Percentiles rank a stretch among this genome's conserved stretches.
phyloP scores from a whole-genome alignment of 53 echinoderm and acorn worm genomes.

The Luidia sarsii region DNA sequence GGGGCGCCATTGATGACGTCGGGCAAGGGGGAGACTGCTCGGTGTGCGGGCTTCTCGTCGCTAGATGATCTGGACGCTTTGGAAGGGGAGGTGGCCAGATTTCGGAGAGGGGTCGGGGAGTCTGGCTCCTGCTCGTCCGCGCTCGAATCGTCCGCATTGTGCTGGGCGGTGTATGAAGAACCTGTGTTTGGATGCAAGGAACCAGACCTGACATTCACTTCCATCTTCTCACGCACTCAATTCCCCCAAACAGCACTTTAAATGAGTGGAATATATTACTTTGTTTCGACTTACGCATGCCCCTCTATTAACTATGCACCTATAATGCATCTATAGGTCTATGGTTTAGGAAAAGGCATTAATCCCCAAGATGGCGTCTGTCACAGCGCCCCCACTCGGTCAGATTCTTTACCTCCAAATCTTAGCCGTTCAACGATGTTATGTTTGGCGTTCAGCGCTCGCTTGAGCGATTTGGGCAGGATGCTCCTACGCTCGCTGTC shows the following conservation, averaged over 20 bases:
- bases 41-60: neutral
- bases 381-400: too few species aligned
- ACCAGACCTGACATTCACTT: too few species aligned
- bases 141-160: neutral
- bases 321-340: too few species aligned
- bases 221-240: too few species aligned
- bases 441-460: conserved; percentile 39
- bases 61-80: neutral
- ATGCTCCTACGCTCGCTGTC: conserved; percentile 16
- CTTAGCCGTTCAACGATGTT: conserved; percentile 3
- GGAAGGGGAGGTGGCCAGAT: neutral
- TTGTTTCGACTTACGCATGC: too few species aligned
- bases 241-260: too few species aligned
- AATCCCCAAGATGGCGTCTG: too few species aligned
- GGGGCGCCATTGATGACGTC: neutral
- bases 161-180: neutral
- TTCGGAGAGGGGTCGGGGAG: neutral
- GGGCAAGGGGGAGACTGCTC: neutral
- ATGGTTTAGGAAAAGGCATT: too few species aligned
- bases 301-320: too few species aligned
- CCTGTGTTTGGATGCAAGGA: too few species aligned
- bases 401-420: conserved; percentile 18
- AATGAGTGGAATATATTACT: too few species aligned
- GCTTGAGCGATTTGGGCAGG: conserved; percentile 26
- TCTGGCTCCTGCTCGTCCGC: neutral